phyloP scores from a whole-genome alignment of 2,797 vertebrate genomes.

The Clamator glandarius region DNA sequence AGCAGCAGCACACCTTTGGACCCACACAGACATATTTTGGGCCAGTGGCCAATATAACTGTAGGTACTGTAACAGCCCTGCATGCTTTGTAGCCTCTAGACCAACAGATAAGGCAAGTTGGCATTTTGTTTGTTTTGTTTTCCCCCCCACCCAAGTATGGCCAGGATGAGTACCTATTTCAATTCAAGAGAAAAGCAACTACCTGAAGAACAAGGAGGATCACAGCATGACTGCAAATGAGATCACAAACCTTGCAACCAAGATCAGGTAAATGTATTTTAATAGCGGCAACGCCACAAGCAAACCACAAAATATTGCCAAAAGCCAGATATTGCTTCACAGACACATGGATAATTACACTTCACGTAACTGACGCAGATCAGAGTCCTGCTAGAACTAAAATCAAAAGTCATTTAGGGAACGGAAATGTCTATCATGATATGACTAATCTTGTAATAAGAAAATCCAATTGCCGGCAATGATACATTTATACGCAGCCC shows the following conservation, averaged over 20 bases:
- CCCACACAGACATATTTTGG: not conserved
- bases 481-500: not conserved
- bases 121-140: not conserved
- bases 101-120: not conserved
- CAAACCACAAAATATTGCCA: not conserved
- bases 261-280: not conserved
- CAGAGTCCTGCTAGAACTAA: not conserved
- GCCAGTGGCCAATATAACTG: not conserved
- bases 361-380: not conserved
- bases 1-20: not conserved
- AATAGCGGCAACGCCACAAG: not conserved
- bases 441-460: not conserved
- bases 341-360: not conserved
- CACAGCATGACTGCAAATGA: not conserved
- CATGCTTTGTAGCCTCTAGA: not conserved
- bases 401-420: not conserved
- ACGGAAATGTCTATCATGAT: not conserved
- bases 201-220: not conserved
- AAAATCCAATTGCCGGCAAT: not conserved
- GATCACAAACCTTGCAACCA: not conserved
- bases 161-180: not conserved
- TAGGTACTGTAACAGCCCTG: not conserved
- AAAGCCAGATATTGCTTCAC: not conserved
- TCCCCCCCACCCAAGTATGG: rapidly evolving
- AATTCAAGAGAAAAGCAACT: not conserved